phyloP scores from a whole-genome alignment of 2,888 invertebrate genomes.

The Polymixis flavicincta region DNA sequence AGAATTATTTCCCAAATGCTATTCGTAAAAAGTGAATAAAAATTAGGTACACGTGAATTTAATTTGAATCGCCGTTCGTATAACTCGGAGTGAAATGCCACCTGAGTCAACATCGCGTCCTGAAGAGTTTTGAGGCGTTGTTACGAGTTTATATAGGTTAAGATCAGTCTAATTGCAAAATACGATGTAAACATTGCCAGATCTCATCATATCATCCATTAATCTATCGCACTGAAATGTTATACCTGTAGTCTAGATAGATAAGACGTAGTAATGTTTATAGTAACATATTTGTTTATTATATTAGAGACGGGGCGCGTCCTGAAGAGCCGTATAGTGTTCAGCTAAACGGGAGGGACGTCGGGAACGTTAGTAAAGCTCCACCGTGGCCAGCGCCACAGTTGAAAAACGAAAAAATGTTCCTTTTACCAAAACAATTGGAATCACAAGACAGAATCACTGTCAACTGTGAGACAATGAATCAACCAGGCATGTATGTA shows the following conservation, averaged over 20 bases:
- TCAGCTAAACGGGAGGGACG: conserved; percentile 73
- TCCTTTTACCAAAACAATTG: conserved; percentile 76
- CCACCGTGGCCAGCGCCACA: conserved; percentile 75
- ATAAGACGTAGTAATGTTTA: neutral
- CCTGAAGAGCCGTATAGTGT: conserved; percentile 72
- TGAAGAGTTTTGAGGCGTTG: conserved; percentile 13
- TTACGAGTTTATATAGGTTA: conserved; percentile 41
- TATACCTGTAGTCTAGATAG: neutral
- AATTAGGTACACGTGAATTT: conserved; percentile 12
- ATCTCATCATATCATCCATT: conserved; percentile 22
- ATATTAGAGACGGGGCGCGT: conserved; percentile 68
- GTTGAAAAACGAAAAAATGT: conserved; percentile 76
- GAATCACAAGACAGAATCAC: conserved; percentile 69
- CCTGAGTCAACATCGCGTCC: conserved; percentile 45
- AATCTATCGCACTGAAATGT: neutral
- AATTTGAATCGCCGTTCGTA: conserved; percentile 8
- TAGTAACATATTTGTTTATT: conserved; percentile 40
- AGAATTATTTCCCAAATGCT: neutral
- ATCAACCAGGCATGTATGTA: conserved; percentile 69
- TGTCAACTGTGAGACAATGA: conserved; percentile 65
- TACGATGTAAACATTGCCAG: conserved; percentile 41
- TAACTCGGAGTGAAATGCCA: conserved; percentile 26
- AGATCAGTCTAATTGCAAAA: conserved; percentile 1
- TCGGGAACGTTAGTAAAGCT: conserved; percentile 69
- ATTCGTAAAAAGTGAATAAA: conserved; percentile 28